These are phyloP conservation scores for Elgaria multicarinata DNA, from an alignment of 2,113 vertebrate species.

Conservation along the genomic window DNA sequence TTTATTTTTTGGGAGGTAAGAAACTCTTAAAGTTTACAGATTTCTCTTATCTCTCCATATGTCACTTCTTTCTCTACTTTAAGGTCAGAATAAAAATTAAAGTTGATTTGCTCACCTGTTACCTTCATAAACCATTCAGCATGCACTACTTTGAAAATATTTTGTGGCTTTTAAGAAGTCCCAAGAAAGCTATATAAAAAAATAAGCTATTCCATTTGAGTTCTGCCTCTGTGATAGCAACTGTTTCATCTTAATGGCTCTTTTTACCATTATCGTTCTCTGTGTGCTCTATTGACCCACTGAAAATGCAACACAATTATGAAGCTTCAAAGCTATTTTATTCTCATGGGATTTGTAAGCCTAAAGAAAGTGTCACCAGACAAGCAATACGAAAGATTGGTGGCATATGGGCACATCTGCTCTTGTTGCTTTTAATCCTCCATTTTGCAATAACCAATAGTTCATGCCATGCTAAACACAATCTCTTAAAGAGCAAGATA, in stretches of 20 bases:
- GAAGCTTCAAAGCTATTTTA: slow-evolving; percentile 16
- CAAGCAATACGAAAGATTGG: slow-evolving; percentile 34
- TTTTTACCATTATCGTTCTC: slow-evolving; percentile 47
- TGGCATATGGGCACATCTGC: accelerated
- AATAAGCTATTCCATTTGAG: slow-evolving; percentile 33
- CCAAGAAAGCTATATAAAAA: slow-evolving; percentile 51
- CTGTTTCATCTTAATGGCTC: slow-evolving; percentile 37
- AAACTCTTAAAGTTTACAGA: neutral
- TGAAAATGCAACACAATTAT: slow-evolving; percentile 33
- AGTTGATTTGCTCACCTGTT: slow-evolving; percentile 11
- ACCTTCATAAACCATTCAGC: slow-evolving; percentile 9
- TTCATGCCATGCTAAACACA: slow-evolving; percentile 5
- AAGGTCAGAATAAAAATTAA: slow-evolving; percentile 32
- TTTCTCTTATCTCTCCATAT: neutral
- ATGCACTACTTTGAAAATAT: slow-evolving; percentile 17
- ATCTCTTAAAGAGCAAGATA: slow-evolving; percentile 8
- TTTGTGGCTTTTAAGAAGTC: slow-evolving; percentile 44
- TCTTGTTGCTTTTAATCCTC: neutral
- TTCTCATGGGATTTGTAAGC: slow-evolving; percentile 5
- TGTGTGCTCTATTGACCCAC: neutral
- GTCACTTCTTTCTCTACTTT: slow-evolving; percentile 13
- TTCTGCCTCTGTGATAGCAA: slow-evolving; percentile 29
- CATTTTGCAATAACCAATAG: slow-evolving; percentile 9
- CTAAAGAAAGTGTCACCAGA: slow-evolving; percentile 18
- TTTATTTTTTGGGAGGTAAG: neutral